These are phyloP conservation scores for Neolamprologus devosi DNA, from an alignment of 2,113 vertebrate species.

Conservation along the genomic window DNA sequence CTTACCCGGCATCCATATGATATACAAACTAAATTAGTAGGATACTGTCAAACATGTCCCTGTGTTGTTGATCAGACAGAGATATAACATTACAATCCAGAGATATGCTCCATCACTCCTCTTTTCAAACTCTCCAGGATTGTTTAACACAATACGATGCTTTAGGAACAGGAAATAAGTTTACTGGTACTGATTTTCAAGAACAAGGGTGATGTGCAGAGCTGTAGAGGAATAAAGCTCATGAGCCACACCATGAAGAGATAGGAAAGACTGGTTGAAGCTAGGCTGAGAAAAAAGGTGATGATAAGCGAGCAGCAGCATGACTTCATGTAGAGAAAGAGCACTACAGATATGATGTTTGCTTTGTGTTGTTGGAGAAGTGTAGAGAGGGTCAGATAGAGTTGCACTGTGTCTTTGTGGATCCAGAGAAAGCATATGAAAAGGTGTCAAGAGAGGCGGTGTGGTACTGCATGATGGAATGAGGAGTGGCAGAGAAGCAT, in stretches of 20 bases:
- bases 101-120: not conserved
- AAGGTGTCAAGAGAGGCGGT: not conserved
- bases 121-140: not conserved
- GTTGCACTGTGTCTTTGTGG: not conserved
- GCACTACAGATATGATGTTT: not conserved
- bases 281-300: not conserved
- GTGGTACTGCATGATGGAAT: not conserved
- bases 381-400: not conserved
- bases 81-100: not conserved
- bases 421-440: not conserved
- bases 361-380: not conserved
- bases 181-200: not conserved
- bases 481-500: not conserved
- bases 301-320: not conserved
- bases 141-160: not conserved
- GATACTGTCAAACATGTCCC: not conserved
- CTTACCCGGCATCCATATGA: not conserved
- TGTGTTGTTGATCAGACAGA: not conserved
- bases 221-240: not conserved
- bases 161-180: not conserved
- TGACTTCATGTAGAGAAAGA: not conserved
- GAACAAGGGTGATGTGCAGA: not conserved
- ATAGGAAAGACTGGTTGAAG: not conserved
- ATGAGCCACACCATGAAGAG: not conserved
- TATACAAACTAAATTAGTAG: not conserved